Evolutionary conservation across 2,888 invertebrate species (phyloP), one percentile per base, ranked within the genome.

Genomic region (Pyrrhia umbra): DNA sequence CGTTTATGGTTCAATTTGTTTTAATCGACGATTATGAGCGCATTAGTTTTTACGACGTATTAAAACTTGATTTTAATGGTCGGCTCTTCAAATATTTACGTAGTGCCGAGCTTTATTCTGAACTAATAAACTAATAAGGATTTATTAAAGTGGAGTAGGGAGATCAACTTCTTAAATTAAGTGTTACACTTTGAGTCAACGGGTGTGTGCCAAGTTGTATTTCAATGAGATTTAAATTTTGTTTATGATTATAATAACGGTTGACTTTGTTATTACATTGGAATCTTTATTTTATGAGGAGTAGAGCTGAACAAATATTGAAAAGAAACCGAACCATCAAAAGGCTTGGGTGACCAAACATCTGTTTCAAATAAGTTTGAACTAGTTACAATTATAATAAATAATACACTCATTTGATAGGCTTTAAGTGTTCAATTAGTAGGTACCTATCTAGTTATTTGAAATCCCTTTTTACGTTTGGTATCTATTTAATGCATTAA

Each of bases 11-110:
- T 89, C 85, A 90, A 90, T 90, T 90, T 87, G 89, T 87, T 87
- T 76, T 88, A 85, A 87, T 88, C 84, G 86, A 77, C 88, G 84
- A 89, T 91, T 91, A 91, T 86, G 87, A 86, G 85, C 86, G 84
- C 86, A 89, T 90, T 90, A 90, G 86, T 88, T 90, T 92, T 92
- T 91, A 91, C 89, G 89, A 85, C 83, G 84, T 85, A 85, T 88
- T 85, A 88, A 87, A 90, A 89, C 84, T 88, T 88, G 88, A 88
- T 88, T 89, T 88, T 91, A 90, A 90, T 91, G 87, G 86, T 80
- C 81, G 67, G 82, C 85, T 89, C 84, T 83, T 90, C 89, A 90
- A 90, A 91, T 89, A 88, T 91, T 90, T 88, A 91, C 88, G 88
- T 83, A 82, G 74, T 85, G 82, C 80, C 77, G 77, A 83, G 82